Percentiles rank a stretch among this genome's conserved stretches.
phyloP scores from a whole-genome alignment of 2,113 vertebrate genomes.

The Noctilio leporinus region DNA sequence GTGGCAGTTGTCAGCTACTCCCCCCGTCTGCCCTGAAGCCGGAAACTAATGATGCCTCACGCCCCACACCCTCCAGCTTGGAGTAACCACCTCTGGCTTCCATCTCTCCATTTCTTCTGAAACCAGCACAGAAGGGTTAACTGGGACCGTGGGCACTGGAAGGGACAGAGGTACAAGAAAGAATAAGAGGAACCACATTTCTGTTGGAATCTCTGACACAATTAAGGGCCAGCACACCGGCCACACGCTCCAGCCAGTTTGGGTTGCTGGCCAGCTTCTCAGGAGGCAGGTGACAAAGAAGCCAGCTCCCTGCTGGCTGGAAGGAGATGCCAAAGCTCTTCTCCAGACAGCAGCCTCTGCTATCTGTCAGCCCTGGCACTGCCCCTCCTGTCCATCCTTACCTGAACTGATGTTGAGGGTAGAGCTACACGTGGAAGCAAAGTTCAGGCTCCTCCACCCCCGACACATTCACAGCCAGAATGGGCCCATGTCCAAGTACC shows the following conservation, averaged over 20 bases:
- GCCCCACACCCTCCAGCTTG: background rate
- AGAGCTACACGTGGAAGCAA: background rate
- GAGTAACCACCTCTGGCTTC: background rate
- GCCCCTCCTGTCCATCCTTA: too few relatives aligned
- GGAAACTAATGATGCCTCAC: background rate
- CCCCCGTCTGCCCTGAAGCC: background rate
- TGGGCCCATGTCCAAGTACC: rapidly evolving
- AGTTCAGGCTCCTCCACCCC: background rate
- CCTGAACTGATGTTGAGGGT: background rate
- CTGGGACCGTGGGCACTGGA: background rate
- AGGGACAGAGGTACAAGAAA: background rate
- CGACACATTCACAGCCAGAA: background rate
- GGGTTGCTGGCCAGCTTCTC: background rate
- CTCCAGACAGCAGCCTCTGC: background rate
- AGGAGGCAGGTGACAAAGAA: background rate
- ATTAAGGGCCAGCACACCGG: background rate
- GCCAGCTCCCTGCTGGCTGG: background rate
- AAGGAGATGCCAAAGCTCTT: background rate
- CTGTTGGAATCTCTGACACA: background rate
- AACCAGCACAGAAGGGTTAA: background rate
- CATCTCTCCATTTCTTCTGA: background rate
- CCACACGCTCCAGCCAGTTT: background rate
- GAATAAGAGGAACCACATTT: background rate
- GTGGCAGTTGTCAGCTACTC: background rate
- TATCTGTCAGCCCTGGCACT: background rate